These are phyloP conservation scores for Acanthisitta chloris DNA, from an alignment of 2,113 vertebrate genomes.

Conservation along the genomic window DNA sequence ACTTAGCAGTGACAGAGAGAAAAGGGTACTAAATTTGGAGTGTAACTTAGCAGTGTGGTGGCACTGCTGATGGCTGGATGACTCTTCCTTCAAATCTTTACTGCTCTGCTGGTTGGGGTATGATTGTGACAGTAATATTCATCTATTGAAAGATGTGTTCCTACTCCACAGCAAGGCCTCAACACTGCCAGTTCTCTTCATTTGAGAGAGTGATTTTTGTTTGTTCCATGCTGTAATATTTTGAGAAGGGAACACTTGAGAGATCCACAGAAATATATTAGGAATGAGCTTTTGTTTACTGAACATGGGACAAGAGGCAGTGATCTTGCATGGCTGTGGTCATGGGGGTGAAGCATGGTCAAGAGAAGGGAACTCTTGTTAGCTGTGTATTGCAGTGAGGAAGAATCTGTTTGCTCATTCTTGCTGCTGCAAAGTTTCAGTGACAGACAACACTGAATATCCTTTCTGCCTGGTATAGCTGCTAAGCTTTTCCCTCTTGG, in stretches of 20 bases:
- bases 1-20: background rate
- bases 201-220: background rate
- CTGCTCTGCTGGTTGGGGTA: background rate
- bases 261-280: background rate
- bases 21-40: background rate
- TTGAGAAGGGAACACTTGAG: background rate
- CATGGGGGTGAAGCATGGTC: background rate
- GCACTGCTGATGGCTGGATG: background rate
- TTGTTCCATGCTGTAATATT: background rate
- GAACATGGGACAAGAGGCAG: background rate
- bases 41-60: background rate
- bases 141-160: background rate
- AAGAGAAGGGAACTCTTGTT: no score
- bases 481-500: background rate
- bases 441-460: background rate
- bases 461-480: background rate
- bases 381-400: rapidly evolving
- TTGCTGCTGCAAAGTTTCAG: background rate
- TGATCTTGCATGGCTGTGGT: background rate
- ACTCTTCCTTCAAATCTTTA: background rate
- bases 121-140: background rate
- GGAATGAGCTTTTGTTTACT: background rate
- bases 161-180: background rate
- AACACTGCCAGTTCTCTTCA: background rate
- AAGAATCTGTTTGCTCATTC: rapidly evolving